phyloP scores from a whole-genome alignment of 2,888 invertebrate genomes.

The Euplagia quadripunctaria region DNA sequence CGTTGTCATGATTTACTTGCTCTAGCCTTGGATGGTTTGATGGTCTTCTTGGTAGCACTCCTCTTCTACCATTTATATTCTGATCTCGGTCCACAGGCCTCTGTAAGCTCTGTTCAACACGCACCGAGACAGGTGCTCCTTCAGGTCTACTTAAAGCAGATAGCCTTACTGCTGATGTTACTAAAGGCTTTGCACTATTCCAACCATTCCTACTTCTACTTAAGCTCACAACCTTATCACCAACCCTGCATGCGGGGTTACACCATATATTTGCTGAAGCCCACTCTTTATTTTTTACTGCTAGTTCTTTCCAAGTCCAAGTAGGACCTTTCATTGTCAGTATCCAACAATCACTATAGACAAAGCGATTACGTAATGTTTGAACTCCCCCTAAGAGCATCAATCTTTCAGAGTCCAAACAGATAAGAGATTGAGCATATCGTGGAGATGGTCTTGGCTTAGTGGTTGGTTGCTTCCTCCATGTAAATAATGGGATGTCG shows the following conservation, averaged over 20 bases:
- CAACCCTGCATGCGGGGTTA: conserved; percentile 95
- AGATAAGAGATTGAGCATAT: conserved; percentile 97
- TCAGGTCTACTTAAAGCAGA: conserved; percentile 75
- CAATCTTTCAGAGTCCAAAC: conserved; percentile 92
- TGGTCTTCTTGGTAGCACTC: conserved; percentile 82
- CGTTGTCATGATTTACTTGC: conserved; percentile 61
- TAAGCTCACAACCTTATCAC: conserved; percentile 92
- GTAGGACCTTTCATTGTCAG: conserved; percentile 91
- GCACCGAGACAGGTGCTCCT: conserved; percentile 82
- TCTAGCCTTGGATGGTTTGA: conserved; percentile 61
- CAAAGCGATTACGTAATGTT: conserved; percentile 91
- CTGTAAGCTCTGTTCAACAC: conserved; percentile 82
- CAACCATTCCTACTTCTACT: conserved; percentile 88
- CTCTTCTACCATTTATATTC: conserved; percentile 91
- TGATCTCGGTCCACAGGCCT: conserved; percentile 89
- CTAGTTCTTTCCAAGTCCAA: conserved; percentile 93
- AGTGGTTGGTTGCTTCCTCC: conserved; percentile 92
- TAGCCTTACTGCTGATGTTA: conserved; percentile 86
- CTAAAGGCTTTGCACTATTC: conserved; percentile 85
- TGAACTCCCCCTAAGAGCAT: conserved; percentile 96
- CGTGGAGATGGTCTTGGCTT: conserved; percentile 92
- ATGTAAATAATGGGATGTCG: conserved; percentile 91
- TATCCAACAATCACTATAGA: conserved; percentile 97
- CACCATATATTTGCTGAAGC: conserved; percentile 97
- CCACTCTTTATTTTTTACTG: conserved; percentile 92